Evolutionary conservation across 23 tunicate species (phyloP).

Genomic region (Phallusia fumigata): DNA sequence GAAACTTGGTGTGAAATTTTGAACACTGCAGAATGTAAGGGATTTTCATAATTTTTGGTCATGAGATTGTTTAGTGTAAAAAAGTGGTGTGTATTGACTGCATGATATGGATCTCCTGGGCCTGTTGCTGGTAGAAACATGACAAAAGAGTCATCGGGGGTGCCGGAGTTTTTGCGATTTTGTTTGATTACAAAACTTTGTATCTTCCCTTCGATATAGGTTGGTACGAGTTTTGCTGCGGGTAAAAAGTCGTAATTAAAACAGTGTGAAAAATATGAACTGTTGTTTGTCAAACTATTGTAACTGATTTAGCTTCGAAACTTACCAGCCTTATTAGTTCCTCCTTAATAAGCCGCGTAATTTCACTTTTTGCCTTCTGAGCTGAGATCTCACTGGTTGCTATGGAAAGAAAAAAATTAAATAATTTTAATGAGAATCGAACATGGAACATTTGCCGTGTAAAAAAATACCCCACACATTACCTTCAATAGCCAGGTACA

Average conservation of each 20-base stretch:
- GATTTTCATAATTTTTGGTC: too few relatives aligned
- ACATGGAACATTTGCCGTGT: not conserved
- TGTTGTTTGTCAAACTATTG: too few relatives aligned
- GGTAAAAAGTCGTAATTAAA: not conserved
- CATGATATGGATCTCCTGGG: too few relatives aligned
- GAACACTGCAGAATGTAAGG: too few relatives aligned
- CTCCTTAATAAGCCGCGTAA: conserved; percentile 91
- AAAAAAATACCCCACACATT: too few relatives aligned
- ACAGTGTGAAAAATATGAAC: too few relatives aligned
- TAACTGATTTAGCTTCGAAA: not conserved
- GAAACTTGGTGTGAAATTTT: too few relatives aligned
- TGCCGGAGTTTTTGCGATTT: too few relatives aligned
- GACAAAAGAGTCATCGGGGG: too few relatives aligned
- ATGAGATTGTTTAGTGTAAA: too few relatives aligned
- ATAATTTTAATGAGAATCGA: not conserved
- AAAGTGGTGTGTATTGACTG: too few relatives aligned
- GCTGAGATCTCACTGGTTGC: conserved; percentile 72
- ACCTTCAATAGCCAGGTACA: conserved; percentile 94
- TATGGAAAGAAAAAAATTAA: not conserved
- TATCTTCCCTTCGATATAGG: conserved; percentile 85
- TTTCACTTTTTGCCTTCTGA: conserved; percentile 94
- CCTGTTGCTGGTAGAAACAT: too few relatives aligned
- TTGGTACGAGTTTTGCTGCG: conserved; percentile 93
- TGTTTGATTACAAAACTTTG: conserved; percentile 65
- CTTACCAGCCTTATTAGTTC: conserved; percentile 86